These are phyloP conservation scores for Ataeniobius toweri DNA, from an alignment of 2,797 vertebrate genomes.

Conservation along the genomic window DNA sequence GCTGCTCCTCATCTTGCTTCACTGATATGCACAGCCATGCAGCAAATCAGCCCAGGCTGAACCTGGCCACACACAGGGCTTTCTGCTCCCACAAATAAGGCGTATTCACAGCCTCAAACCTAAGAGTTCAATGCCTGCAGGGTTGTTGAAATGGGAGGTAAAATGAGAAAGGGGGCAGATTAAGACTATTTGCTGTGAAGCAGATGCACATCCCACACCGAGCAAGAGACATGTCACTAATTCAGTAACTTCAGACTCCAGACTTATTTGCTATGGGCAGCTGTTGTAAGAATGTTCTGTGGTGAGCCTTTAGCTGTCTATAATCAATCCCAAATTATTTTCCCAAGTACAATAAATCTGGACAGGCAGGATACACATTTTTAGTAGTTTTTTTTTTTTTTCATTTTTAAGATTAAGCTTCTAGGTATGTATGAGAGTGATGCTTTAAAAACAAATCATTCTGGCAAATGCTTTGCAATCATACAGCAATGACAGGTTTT, in stretches of 20 bases:
- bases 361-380: neutral
- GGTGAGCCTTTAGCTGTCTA: constrained; percentile 17
- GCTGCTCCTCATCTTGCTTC: constrained; percentile 68
- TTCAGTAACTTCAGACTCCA: constrained; percentile 38
- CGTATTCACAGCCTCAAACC: constrained; percentile 40
- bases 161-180: constrained; percentile 52
- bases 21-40: constrained; percentile 70
- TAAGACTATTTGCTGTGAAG: constrained; percentile 59
- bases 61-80: constrained; percentile 54
- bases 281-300: constrained; percentile 23
- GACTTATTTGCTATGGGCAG: constrained; percentile 49
- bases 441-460: neutral
- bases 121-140: constrained; percentile 46
- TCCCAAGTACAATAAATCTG: neutral
- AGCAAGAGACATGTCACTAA: constrained; percentile 52
- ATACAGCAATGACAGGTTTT: constrained; percentile 13
- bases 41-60: constrained; percentile 60
- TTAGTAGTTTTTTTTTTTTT: neutral
- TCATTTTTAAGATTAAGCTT: neutral
- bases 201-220: constrained; percentile 63
- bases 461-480: constrained; percentile 5
- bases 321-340: constrained; percentile 16
- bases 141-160: constrained; percentile 30
- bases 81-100: constrained; percentile 40
- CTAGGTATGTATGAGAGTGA: neutral